Base-by-base conservation (phyloP, 2,113 vertebrate species). In the Butorides virescens region DNA sequence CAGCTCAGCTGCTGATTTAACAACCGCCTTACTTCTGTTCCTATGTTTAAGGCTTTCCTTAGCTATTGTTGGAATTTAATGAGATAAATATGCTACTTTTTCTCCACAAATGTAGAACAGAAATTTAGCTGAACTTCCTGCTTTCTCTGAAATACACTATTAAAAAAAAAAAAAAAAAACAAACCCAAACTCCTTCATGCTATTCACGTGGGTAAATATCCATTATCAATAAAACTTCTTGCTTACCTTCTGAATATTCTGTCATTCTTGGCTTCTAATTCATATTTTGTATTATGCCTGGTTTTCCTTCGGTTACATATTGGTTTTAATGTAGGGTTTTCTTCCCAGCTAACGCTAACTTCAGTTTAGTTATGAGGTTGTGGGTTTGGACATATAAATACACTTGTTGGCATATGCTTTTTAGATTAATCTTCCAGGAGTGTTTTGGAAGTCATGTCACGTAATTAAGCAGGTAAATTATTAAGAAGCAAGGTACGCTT, bases 1-100 rank as follows among this genome's bases (percentile, higher is more conserved):
- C 96, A 96, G 77, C 73, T 93, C 77, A 96, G 80, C 84, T 92
- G 77, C 94, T 94, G 93, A 96, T 96, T 75, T 91, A 75, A 95
- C 96, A 97, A 92, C 22, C 15, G 7, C 80, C 80, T 88, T 88
- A 13, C 46, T 88, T 95, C 58, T 89, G 36, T 92, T 95, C 52
- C 39, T 72, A 4, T 85, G 36, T 82, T 85, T 72, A 82, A 92
- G 56, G 56, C 70, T 96, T 96, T 95, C 66, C 65, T 65, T 75
- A 59, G 80, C 87, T 91, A 49, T 89, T 91, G 77, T 91, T 91
- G 90, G 87, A 91, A 72, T 75, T 85, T 90, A 56, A 36, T 94
- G 61, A 82, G 78, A 53, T n/a, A 32, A 81, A 19, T 13, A 30
- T 65, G 34, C 65, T 73, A 21, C 4, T 92, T 95, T 10, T 95